Evolutionary conservation across 2,113 vertebrate genomes (phyloP), one percentile per base, ranked within the genome.

Genomic region (Podocnemis expansa): DNA sequence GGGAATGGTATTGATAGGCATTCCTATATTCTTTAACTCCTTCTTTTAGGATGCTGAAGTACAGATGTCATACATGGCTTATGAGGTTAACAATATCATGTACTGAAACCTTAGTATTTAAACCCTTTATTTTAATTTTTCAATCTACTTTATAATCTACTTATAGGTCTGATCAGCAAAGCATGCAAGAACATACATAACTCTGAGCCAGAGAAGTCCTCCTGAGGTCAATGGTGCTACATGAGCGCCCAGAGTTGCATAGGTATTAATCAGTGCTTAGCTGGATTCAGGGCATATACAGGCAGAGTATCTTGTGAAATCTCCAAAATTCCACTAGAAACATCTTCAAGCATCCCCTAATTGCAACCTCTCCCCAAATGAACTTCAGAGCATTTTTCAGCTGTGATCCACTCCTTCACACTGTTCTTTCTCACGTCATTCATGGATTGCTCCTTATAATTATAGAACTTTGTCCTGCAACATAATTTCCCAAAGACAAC

Each of bases 401-500:
- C 25, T 25, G 31, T 52, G 38, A 0, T 3, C 55, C 1, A 16
- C 1, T 24, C 82, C 63, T n/a, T 22, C 63, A 38, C n/a, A 22
- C 19, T 38, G 63, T 34, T 84, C 13, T 70, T 24, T 10, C 19
- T 84, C 10, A 83, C 79, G 3, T 2, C 4, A 79, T 89, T 85
- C 13, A 90, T 49, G 58, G 90, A 54, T 2, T 80, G 4, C 4
- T 47, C 76, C 82, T 54, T 78, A 4, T 85, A 63, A 82, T 10
- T 43, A 0, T 29, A 8, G 81, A 67, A 45, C 79, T 79, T 90
- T 85, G 9, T 58, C 8, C 5, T 24, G 14, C 10, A 92, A 5
- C 4, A 79, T 16, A 89, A 2, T 2, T 78, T 54, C 63, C 2
- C 11, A 3, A 43, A 38, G 85, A 51, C 0, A 82, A 38, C 8